Percentiles rank a stretch among this genome's conserved stretches.
phyloP scores from a whole-genome alignment of 2,113 vertebrate species.

The Coregonus clupeaformis region DNA sequence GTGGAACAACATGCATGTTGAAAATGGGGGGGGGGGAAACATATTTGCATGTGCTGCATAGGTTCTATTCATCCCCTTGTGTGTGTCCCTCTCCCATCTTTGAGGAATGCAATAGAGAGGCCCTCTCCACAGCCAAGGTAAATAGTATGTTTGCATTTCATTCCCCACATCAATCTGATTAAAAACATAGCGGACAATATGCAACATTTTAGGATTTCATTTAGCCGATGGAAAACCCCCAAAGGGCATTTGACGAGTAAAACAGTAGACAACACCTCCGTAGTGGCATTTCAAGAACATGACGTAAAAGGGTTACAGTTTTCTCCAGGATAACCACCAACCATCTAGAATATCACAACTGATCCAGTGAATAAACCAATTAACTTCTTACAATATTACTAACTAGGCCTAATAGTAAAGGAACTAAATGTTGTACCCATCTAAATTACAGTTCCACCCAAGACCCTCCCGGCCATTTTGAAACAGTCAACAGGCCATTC shows the following conservation, averaged over 20 bases:
- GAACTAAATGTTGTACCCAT: not conserved
- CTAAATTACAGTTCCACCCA: too few relatives aligned
- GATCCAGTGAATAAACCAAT: not conserved
- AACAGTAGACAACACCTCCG: too few relatives aligned
- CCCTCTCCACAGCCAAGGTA: conserved; percentile 16
- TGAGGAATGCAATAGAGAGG: conserved; percentile 37
- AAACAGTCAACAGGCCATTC: not conserved
- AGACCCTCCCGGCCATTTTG: not conserved
- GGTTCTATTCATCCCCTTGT: conserved; percentile 33
- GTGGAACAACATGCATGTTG: conserved; percentile 25
- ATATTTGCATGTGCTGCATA: conserved; percentile 50
- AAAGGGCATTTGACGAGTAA: too few relatives aligned
- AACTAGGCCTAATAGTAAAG: not conserved
- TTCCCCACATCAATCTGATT: not conserved
- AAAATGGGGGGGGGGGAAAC: conserved; percentile 33
- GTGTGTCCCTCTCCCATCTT: conserved; percentile 19
- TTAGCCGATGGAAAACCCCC: not conserved
- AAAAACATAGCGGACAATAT: not conserved
- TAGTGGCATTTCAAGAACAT: too few relatives aligned
- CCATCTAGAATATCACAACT: not conserved
- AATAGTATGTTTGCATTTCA: conserved; percentile 9
- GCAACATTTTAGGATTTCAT: too few relatives aligned
- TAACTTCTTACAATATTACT: not conserved
- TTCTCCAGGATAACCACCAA: too few relatives aligned
- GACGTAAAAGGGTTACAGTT: too few relatives aligned